These are phyloP conservation scores for Platichthys stellatus DNA, from an alignment of 2,113 vertebrate genomes.

Conservation along the genomic window DNA sequence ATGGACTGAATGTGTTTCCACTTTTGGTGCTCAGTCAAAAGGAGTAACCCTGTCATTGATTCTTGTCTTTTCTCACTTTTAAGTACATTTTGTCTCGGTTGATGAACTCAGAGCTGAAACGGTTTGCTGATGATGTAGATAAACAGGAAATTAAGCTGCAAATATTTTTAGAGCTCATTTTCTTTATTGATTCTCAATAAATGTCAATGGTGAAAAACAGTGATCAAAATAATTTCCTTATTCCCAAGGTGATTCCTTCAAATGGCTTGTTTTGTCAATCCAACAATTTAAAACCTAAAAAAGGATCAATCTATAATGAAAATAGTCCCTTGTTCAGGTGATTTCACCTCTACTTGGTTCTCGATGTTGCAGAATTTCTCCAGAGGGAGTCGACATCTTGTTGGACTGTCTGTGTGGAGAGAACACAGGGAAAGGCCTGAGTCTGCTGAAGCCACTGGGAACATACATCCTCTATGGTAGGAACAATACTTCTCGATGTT, in stretches of 20 bases:
- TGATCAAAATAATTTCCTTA: too few species aligned
- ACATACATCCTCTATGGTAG: slow-evolving; percentile 97
- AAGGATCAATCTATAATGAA: neutral
- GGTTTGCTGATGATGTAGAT: too few species aligned
- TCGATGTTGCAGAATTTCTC: slow-evolving; percentile 86
- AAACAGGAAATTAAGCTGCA: too few species aligned
- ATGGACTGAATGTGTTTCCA: neutral
- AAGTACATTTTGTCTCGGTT: neutral
- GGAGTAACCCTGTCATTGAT: neutral
- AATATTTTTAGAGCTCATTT: too few species aligned
- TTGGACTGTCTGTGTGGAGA: slow-evolving; percentile 97
- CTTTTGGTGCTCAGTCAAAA: slow-evolving; percentile 17
- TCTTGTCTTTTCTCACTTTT: neutral
- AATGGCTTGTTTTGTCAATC: too few species aligned
- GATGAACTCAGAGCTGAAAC: neutral
- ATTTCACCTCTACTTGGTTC: slow-evolving; percentile 2
- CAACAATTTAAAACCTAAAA: too few species aligned
- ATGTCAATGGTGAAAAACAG: too few species aligned
- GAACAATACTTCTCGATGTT: slow-evolving; percentile 52
- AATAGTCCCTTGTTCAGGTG: neutral
- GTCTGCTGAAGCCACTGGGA: slow-evolving; percentile 94
- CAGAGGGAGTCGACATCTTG: slow-evolving; percentile 96
- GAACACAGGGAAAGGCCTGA: slow-evolving; percentile 95
- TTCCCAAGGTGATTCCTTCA: too few species aligned
- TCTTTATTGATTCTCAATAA: too few species aligned